Evolutionary conservation across 2,113 vertebrate genomes (phyloP).

Genomic region (Grammomys surdaster): DNA sequence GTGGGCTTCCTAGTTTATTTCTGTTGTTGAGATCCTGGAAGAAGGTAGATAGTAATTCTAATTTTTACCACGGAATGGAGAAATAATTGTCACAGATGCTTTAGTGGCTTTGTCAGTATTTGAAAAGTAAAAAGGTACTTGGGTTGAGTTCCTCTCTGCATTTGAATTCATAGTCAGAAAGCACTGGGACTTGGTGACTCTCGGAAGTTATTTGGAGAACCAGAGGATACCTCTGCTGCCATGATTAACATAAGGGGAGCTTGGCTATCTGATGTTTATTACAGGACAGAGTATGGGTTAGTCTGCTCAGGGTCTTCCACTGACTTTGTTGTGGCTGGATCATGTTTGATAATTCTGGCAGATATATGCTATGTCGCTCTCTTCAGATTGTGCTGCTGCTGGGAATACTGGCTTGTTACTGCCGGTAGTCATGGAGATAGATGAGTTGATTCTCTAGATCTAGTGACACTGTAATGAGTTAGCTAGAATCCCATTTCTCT

Average conservation of each 20-base stretch:
- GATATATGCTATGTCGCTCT: not conserved
- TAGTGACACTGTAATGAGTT: not conserved
- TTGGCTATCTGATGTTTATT: not conserved
- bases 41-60: not conserved
- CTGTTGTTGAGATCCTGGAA: not conserved
- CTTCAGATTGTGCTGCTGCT: not conserved
- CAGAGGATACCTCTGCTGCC: fast-evolving
- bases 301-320: not conserved
- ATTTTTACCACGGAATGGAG: not conserved
- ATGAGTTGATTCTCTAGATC: not conserved
- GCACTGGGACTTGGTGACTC: not conserved
- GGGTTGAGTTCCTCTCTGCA: not conserved
- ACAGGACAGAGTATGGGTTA: not conserved
- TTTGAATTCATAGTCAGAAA: not conserved
- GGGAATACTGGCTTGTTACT: not conserved
- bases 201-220: not conserved
- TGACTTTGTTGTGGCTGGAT: not conserved
- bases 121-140: not conserved
- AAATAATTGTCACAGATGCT: not conserved
- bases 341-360: not conserved
- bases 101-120: not conserved
- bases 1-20: not conserved
- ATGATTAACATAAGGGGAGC: not conserved
- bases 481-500: not conserved
- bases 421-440: not conserved